Evolutionary conservation across 2,797 vertebrate genomes (phyloP), one percentile per base, ranked within the genome.

Genomic region (Hozukius guyotensis): DNA sequence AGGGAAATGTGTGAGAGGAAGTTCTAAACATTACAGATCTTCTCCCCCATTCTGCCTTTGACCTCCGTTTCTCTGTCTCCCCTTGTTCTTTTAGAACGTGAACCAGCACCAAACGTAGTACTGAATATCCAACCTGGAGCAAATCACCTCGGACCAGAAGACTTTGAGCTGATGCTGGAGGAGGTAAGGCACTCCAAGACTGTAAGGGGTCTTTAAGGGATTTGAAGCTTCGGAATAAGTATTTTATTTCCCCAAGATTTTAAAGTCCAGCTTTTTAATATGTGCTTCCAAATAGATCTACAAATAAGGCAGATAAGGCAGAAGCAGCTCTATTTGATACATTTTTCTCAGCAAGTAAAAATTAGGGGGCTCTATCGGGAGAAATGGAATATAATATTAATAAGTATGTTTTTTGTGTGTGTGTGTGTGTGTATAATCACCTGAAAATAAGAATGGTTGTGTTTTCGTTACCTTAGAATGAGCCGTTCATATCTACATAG

Each of bases 111-210:
- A 72, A 95, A 87, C 70, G 92, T 99, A 74, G 89, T 97, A 87
- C 92, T 99, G 87, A 96, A 98, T 79, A 77, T 99, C 79, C 97
- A 93, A 53, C 93, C 96, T 68, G 97, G 94, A 60, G 95, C 95
- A 62, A 97, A 95, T 90, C 99, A 99, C 63, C 93, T 94, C 52
- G 94, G 96, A 63, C 95, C 96, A 53, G 94, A 94, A 18, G 93
- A 95, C 34, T 97, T 96, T 94, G 95, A 97, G 59, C 93, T 93
- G 80, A 96, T 95, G 65, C 77, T 98, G 77, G 92, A 96, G 25
- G 96, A 98, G 98, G 98, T 99, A 94, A 42, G 57, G n/a, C 24
- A 20, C 4, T 62, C 12, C 29, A 12, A 46, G 46, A 49, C 46
- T 49, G 46, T 49, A 20, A 1, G 14, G 14, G 22, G 11, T 11